Conservation (phyloP, 2,113 vertebrate genomes). For the Python bivittatus region DNA sequence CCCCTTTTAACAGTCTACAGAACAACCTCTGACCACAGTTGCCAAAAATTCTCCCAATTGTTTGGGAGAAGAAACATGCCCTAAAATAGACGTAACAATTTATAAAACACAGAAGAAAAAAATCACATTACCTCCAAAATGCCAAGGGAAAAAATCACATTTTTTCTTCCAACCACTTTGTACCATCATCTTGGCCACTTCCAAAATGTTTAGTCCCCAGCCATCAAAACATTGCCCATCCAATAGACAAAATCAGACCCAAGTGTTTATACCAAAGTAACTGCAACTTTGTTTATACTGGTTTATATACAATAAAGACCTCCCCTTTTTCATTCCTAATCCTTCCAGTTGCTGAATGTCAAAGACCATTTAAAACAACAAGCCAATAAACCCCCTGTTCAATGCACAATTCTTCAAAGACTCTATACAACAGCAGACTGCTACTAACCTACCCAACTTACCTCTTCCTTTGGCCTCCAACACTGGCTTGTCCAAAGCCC, state of each 20-base stretch:
- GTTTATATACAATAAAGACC: not conserved
- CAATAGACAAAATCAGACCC: not conserved
- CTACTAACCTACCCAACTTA: conserved; percentile 21
- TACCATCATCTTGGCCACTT: not conserved
- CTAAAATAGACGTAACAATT: not conserved
- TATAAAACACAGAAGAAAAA: not conserved
- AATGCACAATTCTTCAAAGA: not conserved
- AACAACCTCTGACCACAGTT: not conserved
- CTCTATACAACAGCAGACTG: not conserved
- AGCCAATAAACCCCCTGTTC: not conserved
- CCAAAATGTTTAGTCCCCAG: not conserved
- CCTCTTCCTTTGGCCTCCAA: conserved; percentile 62
- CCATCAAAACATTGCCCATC: not conserved
- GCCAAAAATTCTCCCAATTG: not conserved
- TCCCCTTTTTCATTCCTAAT: not conserved
- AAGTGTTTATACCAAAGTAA: not conserved
- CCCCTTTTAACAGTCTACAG: not conserved
- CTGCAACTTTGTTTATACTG: not conserved
- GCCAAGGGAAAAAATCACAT: not conserved
- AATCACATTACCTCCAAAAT: not conserved
- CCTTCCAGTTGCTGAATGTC: not conserved
- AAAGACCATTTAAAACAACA: too few relatives aligned
- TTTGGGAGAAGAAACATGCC: not conserved
- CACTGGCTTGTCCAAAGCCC: conserved; percentile 8
- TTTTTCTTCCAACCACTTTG: not conserved